Evolutionary conservation across 2,113 vertebrate genomes (phyloP), one percentile per base, ranked within the genome.

Genomic region (Mirounga angustirostris): DNA sequence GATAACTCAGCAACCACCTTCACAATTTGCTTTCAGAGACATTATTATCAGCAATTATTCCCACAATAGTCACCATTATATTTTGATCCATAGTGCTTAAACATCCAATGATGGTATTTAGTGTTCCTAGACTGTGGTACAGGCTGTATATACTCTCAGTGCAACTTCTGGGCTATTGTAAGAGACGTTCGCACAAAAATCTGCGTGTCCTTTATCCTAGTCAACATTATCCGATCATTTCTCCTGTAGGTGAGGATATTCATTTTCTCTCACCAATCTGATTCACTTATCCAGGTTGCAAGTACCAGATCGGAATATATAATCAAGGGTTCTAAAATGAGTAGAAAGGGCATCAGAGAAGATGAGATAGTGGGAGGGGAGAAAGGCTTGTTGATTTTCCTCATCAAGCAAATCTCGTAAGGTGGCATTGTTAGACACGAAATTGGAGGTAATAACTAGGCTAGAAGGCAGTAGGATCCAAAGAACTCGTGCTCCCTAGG

Each of bases 291-390:
- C 40, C 73, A 89, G 54, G 78, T 97, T 94, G 76, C 67, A 91
- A 94, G 59, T 89, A 54, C 58, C 40, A 76, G n/a, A 61, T 26
- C 89, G 84, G 18, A 94, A 89, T 71, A 58, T 79, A 67, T 82
- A 96, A 95, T 93, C 95, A 96, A 78, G 30, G 10, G 30, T 73
- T 97, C 85, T 91, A 93, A 91, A 97, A 91, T 67, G 85, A 95
- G 50, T 18, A 82, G 50, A 63, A 73, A 80, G 73, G 40, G 40
- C 14, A 91, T 69, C 43, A 54, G 30, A 94, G 61, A 65, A 16
- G 13, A 95, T 92, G 56, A 58, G 30, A 94, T 50, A 88, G 88
- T 69, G 50, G 56, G 43, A 90, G 33, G 43, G 4, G 14, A 61
- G 43, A 94, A 56, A 78, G 69, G 5, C 54, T 78, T 81, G 71